Percentiles rank a stretch among this genome's conserved stretches.
Conservation (phyloP, 2,888 invertebrate genomes). For the Parthenolecanium corni region DNA sequence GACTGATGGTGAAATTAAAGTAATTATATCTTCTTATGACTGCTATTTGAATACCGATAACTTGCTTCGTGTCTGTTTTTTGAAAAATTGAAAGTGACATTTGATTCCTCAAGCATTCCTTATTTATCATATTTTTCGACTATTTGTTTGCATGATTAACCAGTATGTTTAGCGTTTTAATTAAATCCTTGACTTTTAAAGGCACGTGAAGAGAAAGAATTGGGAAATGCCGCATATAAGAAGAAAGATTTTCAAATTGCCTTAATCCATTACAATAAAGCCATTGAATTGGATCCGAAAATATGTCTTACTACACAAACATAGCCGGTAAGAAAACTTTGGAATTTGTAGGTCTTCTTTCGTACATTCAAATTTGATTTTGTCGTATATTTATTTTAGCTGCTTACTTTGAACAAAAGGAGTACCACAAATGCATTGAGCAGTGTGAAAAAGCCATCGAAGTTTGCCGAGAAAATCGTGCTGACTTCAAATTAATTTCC, state of each 20-base stretch:
- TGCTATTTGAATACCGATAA: too few species aligned
- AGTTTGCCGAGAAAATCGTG: constrained; percentile 88
- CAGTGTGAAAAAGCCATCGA: constrained; percentile 90
- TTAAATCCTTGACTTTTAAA: constrained; percentile 29
- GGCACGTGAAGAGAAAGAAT: constrained; percentile 71
- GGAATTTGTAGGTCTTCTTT: neutral
- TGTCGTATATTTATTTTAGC: constrained; percentile 44
- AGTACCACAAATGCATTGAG: constrained; percentile 81
- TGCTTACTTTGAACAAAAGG: constrained; percentile 89
- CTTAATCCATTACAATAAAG: constrained; percentile 72
- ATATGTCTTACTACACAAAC: constrained; percentile 89
- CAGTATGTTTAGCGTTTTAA: neutral
- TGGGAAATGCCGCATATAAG: constrained; percentile 92
- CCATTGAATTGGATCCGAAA: constrained; percentile 77
- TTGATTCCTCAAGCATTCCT: too few species aligned
- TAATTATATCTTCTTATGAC: too few species aligned
- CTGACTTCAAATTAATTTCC: constrained; percentile 93
- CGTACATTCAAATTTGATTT: neutral
- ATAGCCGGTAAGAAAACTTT: constrained; percentile 52
- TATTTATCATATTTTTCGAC: too few species aligned
- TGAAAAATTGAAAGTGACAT: neutral
- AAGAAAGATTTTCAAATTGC: constrained; percentile 70
- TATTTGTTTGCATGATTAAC: too few species aligned
- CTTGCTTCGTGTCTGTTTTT: too few species aligned
- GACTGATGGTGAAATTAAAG: constrained; percentile 34